Conservation (phyloP, 2,888 invertebrate species). For the Diabrotica balteata region DNA sequence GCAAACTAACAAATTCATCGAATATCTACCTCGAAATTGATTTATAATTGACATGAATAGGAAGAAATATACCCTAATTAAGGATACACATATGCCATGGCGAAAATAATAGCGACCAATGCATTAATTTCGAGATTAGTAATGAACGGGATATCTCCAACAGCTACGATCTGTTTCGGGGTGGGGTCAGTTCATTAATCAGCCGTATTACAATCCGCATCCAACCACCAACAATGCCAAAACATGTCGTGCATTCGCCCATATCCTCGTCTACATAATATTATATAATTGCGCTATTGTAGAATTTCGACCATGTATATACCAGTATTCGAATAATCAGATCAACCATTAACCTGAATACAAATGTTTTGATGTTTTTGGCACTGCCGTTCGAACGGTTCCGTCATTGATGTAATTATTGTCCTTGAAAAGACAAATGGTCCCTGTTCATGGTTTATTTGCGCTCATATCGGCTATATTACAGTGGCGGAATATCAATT, state of each 20-base stretch:
- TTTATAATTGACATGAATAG: constrained; percentile 28
- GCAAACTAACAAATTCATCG: not conserved
- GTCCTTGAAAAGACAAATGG: no score
- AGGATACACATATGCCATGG: constrained; percentile 34
- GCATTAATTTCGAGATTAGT: constrained; percentile 41
- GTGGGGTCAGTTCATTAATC: constrained; percentile 41
- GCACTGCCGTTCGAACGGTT: not conserved
- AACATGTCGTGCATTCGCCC: constrained; percentile 36
- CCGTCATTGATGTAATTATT: no score
- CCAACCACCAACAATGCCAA: constrained; percentile 40
- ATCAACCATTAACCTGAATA: constrained; percentile 14
- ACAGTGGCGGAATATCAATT: no score
- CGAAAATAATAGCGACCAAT: constrained; percentile 37
- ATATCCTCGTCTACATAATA: constrained; percentile 31
- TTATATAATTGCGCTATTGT: constrained; percentile 23
- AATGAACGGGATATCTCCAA: constrained; percentile 38
- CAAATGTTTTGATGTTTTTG: constrained; percentile 1
- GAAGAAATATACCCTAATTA: constrained; percentile 35
- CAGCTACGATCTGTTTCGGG: constrained; percentile 39
- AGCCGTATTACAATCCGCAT: constrained; percentile 41
- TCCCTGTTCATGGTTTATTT: no score
- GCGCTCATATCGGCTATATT: no score
- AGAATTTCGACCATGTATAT: constrained; percentile 20
- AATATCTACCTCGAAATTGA: constrained; percentile 26
- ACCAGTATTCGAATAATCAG: constrained; percentile 15